Conservation (phyloP, 53 echinoderm and acorn worm species). For the Stichopus horrens region DNA sequence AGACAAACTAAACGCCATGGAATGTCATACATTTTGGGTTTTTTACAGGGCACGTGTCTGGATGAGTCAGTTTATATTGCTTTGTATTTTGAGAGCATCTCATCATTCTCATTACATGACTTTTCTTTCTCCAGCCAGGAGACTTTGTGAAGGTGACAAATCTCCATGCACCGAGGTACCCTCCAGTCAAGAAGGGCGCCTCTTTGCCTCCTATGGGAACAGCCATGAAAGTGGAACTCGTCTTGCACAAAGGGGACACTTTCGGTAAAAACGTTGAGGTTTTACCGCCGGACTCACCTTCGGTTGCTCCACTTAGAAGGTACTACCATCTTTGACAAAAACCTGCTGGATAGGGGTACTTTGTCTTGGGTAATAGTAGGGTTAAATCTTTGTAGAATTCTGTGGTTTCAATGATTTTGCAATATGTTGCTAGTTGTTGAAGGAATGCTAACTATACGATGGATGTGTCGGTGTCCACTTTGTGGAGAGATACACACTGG, state of each 20-base stretch:
- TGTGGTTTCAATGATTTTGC: too few relatives aligned
- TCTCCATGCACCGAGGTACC: conserved; percentile 58
- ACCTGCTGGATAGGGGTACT: too few relatives aligned
- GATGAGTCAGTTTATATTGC: neutral
- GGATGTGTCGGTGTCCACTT: too few relatives aligned
- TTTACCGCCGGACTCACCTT: conserved; percentile 45
- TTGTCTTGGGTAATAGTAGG: too few relatives aligned
- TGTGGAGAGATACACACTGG: too few relatives aligned
- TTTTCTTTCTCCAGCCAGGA: conserved; percentile 59
- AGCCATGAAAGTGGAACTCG: conserved; percentile 56
- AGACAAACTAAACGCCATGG: too few relatives aligned
- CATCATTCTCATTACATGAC: neutral
- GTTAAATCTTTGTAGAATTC: too few relatives aligned
- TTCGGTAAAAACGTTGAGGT: conserved; percentile 58
- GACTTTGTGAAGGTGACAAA: conserved; percentile 63
- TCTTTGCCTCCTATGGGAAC: neutral
- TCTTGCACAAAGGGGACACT: conserved; percentile 63
- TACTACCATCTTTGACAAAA: neutral
- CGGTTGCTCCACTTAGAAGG: conserved; percentile 54
- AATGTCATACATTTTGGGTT: too few relatives aligned
- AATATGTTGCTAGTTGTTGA: too few relatives aligned
- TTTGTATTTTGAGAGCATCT: too few relatives aligned
- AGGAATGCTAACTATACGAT: too few relatives aligned
- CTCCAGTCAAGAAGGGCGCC: neutral
- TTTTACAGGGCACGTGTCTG: neutral